Conservation (phyloP, 2,113 vertebrate species). For the Oreochromis tanganicae region DNA sequence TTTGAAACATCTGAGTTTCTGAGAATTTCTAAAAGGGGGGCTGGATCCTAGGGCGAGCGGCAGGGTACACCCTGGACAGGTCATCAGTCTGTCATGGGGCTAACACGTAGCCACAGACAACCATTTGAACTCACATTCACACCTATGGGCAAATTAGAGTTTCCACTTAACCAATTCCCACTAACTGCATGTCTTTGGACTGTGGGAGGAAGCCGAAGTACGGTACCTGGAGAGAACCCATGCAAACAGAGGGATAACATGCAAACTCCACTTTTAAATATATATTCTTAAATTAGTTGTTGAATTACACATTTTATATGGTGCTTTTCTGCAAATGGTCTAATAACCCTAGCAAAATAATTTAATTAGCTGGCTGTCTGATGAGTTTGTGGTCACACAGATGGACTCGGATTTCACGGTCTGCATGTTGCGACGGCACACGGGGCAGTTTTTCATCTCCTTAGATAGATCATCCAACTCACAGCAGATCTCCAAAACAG, state of each 20-base stretch:
- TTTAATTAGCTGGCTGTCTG: not conserved
- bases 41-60: not conserved
- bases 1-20: not conserved
- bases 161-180: not conserved
- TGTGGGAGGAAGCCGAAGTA: not conserved
- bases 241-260: not conserved
- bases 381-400: not conserved
- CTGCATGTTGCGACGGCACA: not conserved
- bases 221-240: not conserved
- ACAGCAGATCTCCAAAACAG: not conserved
- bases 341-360: not conserved
- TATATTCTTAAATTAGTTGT: not conserved
- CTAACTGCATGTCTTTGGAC: not conserved
- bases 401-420: not conserved
- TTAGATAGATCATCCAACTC: not conserved
- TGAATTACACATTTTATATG: not conserved
- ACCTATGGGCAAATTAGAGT: not conserved
- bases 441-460: not conserved
- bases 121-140: not conserved
- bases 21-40: not conserved
- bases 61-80: not conserved
- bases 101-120: not conserved
- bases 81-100: not conserved
- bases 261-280: not conserved
- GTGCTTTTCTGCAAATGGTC: not conserved